A percentile compares a stretch with the other conserved stretches of the same genome.
Conservation (phyloP, 2,797 vertebrate species). For the Ctenopoma multispine region DNA sequence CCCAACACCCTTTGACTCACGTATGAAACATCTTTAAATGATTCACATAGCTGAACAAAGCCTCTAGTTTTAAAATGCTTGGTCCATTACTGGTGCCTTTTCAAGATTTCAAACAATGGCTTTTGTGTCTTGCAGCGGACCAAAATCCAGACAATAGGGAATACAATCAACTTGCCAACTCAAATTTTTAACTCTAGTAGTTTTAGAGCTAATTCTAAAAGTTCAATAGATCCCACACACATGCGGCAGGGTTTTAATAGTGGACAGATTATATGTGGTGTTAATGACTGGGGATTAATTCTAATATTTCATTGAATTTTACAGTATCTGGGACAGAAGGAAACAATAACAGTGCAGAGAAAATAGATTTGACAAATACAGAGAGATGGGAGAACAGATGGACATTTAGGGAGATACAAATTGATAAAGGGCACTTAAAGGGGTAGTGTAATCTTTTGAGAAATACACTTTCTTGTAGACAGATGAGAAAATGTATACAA, state of each 20-base stretch:
- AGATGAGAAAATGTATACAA: background rate
- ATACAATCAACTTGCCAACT: slow-evolving; percentile 16
- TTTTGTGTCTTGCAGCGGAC: slow-evolving; percentile 28
- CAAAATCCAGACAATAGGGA: background rate
- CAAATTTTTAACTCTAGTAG: background rate
- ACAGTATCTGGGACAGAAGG: slow-evolving; percentile 3
- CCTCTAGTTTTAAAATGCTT: slow-evolving; percentile 49
- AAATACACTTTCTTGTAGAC: no score
- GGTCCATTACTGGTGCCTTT: slow-evolving; percentile 29
- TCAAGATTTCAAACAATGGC: slow-evolving; percentile 42
- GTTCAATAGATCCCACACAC: background rate
- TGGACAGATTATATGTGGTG: slow-evolving; percentile 8
- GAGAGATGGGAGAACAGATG: background rate
- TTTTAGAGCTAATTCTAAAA: background rate
- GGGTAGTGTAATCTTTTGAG: no score
- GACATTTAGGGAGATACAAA: background rate
- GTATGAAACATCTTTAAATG: slow-evolving; percentile 62
- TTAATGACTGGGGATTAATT: slow-evolving; percentile 13
- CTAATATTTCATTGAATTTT: slow-evolving; percentile 3
- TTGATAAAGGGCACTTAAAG: background rate
- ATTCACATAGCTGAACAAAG: slow-evolving; percentile 62
- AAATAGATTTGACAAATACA: background rate
- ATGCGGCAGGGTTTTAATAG: slow-evolving; percentile 2
- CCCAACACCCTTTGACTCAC: slow-evolving; percentile 52
- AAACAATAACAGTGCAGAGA: background rate